A percentile compares a stretch with the other conserved stretches of the same genome.
Conservation (phyloP, 1,140 invertebrate genomes). For the Drosophila kanapiae region DNA sequence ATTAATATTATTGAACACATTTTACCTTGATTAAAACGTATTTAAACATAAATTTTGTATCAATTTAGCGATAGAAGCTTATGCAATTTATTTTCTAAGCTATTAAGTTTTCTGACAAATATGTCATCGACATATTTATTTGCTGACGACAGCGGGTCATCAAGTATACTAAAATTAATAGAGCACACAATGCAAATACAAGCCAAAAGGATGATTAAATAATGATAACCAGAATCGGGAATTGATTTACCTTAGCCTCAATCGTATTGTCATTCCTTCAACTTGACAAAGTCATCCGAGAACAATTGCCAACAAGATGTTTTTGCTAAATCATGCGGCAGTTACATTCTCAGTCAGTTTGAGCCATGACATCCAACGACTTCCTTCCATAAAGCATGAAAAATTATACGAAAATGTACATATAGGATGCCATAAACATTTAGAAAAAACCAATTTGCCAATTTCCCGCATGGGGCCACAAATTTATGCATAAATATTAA, state of each 20-base stretch:
- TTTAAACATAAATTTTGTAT: neutral
- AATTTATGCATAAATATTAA: constrained; percentile 72
- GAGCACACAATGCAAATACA: neutral
- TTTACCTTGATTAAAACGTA: too few relatives aligned
- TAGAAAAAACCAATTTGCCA: constrained; percentile 72
- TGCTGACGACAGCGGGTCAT: neutral
- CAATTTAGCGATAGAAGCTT: neutral
- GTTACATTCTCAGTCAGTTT: constrained; percentile 35
- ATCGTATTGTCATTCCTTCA: constrained; percentile 7
- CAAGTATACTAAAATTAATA: constrained; percentile 3
- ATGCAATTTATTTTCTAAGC: neutral
- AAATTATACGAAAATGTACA: constrained; percentile 31
- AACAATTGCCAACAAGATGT: constrained; percentile 33
- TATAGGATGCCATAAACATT: constrained; percentile 69
- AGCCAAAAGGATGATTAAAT: neutral
- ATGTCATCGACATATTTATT: neutral
- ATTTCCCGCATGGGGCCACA: constrained; percentile 64
- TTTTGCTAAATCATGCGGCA: constrained; percentile 35
- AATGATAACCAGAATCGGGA: constrained; percentile 1
- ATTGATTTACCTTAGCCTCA: constrained; percentile 3
- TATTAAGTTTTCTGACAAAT: neutral
- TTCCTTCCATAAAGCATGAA: constrained; percentile 34
- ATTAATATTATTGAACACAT: neutral
- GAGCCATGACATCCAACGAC: constrained; percentile 32
- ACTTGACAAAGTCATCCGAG: constrained; percentile 18